These are phyloP conservation scores for Pararge aegeria DNA, from an alignment of 1,140 invertebrate genomes.

Conservation along the genomic window DNA sequence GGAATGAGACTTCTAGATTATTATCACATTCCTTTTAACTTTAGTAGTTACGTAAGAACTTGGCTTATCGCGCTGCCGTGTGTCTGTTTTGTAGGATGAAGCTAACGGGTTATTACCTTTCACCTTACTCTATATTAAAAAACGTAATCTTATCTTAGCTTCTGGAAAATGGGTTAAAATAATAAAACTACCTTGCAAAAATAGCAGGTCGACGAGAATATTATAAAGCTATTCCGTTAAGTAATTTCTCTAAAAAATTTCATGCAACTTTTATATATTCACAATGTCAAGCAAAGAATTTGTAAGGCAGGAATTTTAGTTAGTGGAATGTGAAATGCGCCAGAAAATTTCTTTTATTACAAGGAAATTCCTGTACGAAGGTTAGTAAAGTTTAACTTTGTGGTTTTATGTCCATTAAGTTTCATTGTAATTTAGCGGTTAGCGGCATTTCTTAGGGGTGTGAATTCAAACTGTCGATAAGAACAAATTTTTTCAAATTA, in stretches of 20 bases:
- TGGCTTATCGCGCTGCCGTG: too few species aligned
- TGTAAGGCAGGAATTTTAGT: constrained; percentile 18
- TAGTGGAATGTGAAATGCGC: constrained; percentile 14
- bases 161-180: neutral
- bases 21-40: too few species aligned
- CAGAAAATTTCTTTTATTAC: constrained; percentile 26
- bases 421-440: neutral
- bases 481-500: neutral
- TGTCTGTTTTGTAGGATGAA: too few species aligned
- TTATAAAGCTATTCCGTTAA: constrained; percentile 15
- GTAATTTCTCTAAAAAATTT: constrained; percentile 10
- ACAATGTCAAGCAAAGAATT: constrained; percentile 19
- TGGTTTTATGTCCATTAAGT: constrained; percentile 8
- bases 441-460: neutral
- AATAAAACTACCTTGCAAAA: neutral
- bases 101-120: too few species aligned
- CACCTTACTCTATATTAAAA: too few species aligned
- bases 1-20: too few species aligned
- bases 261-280: constrained; percentile 13
- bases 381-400: constrained; percentile 16
- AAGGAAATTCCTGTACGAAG: constrained; percentile 16
- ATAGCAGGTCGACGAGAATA: neutral
- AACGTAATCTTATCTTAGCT: too few species aligned
- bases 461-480: neutral
- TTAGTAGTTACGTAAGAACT: too few species aligned